These are phyloP conservation scores for Dascillus cervinus DNA, from an alignment of 2,888 invertebrate species.

Conservation along the genomic window DNA sequence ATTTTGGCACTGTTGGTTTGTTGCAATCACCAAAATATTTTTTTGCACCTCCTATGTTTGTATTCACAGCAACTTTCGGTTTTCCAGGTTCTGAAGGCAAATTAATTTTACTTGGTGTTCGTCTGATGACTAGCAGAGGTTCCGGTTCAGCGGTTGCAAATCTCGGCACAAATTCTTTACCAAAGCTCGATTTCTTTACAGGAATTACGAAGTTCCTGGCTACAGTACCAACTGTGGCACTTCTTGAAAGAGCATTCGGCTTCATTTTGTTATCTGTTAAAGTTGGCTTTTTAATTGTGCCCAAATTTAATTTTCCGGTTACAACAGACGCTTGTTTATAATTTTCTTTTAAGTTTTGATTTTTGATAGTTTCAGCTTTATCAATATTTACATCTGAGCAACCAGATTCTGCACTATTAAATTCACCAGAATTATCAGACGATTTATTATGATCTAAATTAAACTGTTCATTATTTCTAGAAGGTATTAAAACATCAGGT, in stretches of 20 bases:
- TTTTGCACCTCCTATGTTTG: conserved; percentile 30
- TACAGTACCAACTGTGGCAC: conserved; percentile 24
- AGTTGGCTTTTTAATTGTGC: too few species aligned
- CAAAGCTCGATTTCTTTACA: conserved; percentile 31
- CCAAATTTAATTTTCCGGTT: too few species aligned
- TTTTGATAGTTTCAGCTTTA: not conserved
- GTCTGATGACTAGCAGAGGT: conserved; percentile 38
- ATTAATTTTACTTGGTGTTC: conserved; percentile 40
- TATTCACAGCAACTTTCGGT: conserved; percentile 37
- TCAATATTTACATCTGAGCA: not conserved
- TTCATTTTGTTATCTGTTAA: conserved; percentile 3
- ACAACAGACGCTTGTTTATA: not conserved
- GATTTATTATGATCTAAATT: conserved; percentile 26
- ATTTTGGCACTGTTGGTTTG: conserved; percentile 18
- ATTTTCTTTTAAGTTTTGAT: not conserved
- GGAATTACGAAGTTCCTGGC: conserved; percentile 31
- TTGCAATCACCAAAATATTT: conserved; percentile 38
- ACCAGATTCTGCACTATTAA: conserved; percentile 37
- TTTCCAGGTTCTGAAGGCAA: conserved; percentile 38
- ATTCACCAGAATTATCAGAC: conserved; percentile 33
- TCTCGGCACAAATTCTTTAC: conserved; percentile 35
- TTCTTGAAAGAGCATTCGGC: conserved; percentile 21
- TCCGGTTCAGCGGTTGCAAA: conserved; percentile 30
- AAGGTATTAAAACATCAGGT: conserved; percentile 23
- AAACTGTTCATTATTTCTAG: conserved; percentile 21